Base-by-base conservation (phyloP, 1,140 invertebrate species). In the Leptinotarsa defecta region DNA sequence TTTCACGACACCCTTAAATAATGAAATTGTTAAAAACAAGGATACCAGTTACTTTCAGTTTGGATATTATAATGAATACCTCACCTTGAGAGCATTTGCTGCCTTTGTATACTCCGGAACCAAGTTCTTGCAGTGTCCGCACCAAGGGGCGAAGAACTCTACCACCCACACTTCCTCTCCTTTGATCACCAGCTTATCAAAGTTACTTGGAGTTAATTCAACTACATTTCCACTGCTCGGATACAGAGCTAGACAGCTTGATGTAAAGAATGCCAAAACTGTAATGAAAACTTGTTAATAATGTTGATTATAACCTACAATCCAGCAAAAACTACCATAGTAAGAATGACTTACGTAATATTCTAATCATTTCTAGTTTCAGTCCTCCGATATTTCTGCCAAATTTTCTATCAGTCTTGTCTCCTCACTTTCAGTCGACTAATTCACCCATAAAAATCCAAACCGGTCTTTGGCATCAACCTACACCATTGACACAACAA, bases 131-230 rank as follows among this genome's bases (percentile, higher is more conserved):
- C 95, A 96, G 83, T 96, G 95, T 34, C 93, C 93, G 86, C 94
- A 97, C 96, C 96, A 98, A 1, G 96, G 96, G 1, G 96, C 96
- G 87, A 90, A 98, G 86, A 97, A 98, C 84, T 97, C 95, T n/a
- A 98, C 93, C 67, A 98, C 87, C 96, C 96, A 98, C 64, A 98
- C 86, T 81, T 93, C 90, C 87, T 97, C 94, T 78, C 94, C 91
- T 78, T 95, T 90, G 70, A 93, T 88, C 11, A 99, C 97, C 82
- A 93, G 87, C 78, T 88, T 91, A 77, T 99, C 92, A 86, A 99
- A 99, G 88, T 98, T 99, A 27, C 88, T 88, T 6, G 93, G 90
- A n/a, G 93, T 98, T 24, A 99, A 87, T 79, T 98, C 94, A 11
- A 99, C 88, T 6, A 99, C 97, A 85, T 94, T 94, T 75, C 94